Base-by-base conservation (phyloP, 2,888 invertebrate species). In the Cerastoderma edule region DNA sequence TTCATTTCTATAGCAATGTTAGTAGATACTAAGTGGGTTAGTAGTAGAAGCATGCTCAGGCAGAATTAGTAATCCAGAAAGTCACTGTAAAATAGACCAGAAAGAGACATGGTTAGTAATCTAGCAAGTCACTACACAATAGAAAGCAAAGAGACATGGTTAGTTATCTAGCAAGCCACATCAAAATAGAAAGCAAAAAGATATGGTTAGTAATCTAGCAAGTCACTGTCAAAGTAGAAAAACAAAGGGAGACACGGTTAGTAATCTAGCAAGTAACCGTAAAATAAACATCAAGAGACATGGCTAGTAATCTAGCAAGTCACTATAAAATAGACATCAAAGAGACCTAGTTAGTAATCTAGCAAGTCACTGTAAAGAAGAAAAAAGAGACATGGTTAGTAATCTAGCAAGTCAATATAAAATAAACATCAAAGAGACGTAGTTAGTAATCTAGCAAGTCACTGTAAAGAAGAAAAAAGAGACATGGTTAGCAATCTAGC, bases 381-480 rank as follows among this genome's bases (percentile, higher is more conserved):
- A 56, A 56, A 3, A 19, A 56, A 53, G 13, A 53, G 16, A 22
- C 22, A n/a, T 53, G 6, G 22, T 8, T 53, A 53, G n/a, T 53
- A 53, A 53, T 53, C 53, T 28, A 53, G 53, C 22, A 53, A 53
- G 27, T 53, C 53, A 2, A 24, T 53, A 39, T 39, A 39, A 48
- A 48, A 48, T n/a, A 48, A 48, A 48, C 48, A 19, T 22, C 48
- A 48, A 48, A 48, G 22, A 10, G 5, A 48, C 22, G 28, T 35
- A 33, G 68, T 79, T 77, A 83, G 74, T 83, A 83, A 24, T 83
- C 83, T 71, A 83, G 73, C 67, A 75, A 81, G 68, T 83, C 83
- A 75, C 83, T 83, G 83, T 44, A 83, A 83, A 27, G 10, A 68
- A 57, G 27, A 64, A 64, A 22, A n/a, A 64, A 63, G 27, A 53